Evolutionary conservation across 2,797 vertebrate genomes (phyloP).

Genomic region (Melanotaenia pygmaea): DNA sequence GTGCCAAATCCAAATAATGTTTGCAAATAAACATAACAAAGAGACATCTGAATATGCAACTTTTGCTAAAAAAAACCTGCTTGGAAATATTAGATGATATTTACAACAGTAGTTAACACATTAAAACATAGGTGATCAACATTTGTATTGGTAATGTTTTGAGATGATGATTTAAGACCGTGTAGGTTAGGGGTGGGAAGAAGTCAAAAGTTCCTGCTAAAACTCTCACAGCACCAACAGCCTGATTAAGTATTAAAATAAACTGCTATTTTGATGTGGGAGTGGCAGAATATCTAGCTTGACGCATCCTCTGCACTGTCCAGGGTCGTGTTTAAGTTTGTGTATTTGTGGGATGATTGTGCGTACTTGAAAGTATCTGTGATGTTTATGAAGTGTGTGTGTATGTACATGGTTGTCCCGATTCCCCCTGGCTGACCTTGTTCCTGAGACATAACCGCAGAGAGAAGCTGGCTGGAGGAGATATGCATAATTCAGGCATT

Average conservation of each 20-base stretch:
- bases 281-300: not conserved
- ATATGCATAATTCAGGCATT: constrained; percentile 63
- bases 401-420: constrained; percentile 21
- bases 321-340: not conserved
- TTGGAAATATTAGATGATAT: too few relatives aligned
- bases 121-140: too few relatives aligned
- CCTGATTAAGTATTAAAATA: constrained; percentile 21
- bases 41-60: too few relatives aligned
- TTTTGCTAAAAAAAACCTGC: too few relatives aligned
- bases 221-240: not conserved
- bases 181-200: too few relatives aligned
- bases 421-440: constrained; percentile 53
- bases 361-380: not conserved
- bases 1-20: too few relatives aligned
- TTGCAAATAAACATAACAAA: too few relatives aligned
- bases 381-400: not conserved
- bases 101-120: too few relatives aligned
- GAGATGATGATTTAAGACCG: too few relatives aligned
- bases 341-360: not conserved
- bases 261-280: not conserved
- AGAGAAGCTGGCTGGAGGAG: constrained; percentile 52
- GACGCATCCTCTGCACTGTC: not conserved
- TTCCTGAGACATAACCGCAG: constrained; percentile 47
- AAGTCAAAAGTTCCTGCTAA: not conserved
- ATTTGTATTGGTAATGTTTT: too few relatives aligned